Evolutionary conservation across 2,797 vertebrate species (phyloP).

Genomic region (Ctenochaetus hawaiiensis): DNA sequence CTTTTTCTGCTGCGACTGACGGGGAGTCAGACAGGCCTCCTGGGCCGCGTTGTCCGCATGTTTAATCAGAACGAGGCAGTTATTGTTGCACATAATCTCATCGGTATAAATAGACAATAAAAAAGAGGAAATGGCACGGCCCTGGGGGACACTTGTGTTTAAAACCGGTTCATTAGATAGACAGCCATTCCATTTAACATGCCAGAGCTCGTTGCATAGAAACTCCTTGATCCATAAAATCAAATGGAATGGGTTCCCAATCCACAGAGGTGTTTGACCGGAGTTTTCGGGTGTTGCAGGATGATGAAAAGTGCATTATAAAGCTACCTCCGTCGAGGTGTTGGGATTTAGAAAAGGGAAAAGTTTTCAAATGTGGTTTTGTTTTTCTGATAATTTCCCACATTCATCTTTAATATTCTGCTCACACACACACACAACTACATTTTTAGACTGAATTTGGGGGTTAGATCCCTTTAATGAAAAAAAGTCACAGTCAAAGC

Average conservation of each 20-base stretch:
- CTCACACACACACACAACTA: not conserved
- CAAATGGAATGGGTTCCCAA: constrained; percentile 78
- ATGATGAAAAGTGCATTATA: constrained; percentile 68
- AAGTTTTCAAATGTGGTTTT: constrained; percentile 40
- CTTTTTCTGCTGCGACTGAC: constrained; percentile 52
- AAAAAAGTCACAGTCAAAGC: constrained; percentile 28
- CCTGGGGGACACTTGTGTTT: constrained; percentile 79
- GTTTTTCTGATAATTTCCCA: constrained; percentile 40
- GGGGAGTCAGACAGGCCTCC: constrained; percentile 64
- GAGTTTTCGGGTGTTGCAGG: constrained; percentile 60
- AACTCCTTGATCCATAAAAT: constrained; percentile 83
- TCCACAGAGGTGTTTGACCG: constrained; percentile 73
- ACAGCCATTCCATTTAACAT: constrained; percentile 80
- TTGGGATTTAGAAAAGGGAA: constrained; percentile 47
- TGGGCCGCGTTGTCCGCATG: constrained; percentile 66
- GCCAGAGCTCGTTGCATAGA: constrained; percentile 70
- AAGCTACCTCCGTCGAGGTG: constrained; percentile 27
- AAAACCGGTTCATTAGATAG: constrained; percentile 81
- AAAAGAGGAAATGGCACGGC: constrained; percentile 75
- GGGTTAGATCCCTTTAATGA: constrained; percentile 20
- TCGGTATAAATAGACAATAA: constrained; percentile 81
- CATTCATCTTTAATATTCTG: constrained; percentile 30
- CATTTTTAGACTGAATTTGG: constrained; percentile 20
- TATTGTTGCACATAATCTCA: constrained; percentile 82
- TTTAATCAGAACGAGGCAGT: constrained; percentile 74